Base-by-base conservation (phyloP, 1,140 invertebrate genomes). In the Mesaphorura yosii region DNA sequence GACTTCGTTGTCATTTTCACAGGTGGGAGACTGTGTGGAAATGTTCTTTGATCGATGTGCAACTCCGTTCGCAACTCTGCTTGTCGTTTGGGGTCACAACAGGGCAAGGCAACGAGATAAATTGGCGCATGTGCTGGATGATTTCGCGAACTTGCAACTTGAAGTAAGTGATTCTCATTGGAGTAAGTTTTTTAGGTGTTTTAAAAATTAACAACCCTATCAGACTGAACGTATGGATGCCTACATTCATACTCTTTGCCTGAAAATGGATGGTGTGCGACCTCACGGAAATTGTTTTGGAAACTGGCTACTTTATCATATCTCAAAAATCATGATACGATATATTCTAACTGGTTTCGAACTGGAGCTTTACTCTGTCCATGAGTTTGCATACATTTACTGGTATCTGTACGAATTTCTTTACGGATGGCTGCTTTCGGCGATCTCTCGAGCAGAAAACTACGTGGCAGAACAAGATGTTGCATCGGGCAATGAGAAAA, bases 341-440 rank as follows among this genome's bases (percentile, higher is more conserved):
- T 98, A 93, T 71, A 74, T 95, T 22, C 75, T 96, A 52, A 85
- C 88, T 47, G 93, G 93, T 0, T 90, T 98, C 64, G 92, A 97
- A 66, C 72, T 98, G 17, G 91, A 96, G 68, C 71, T 98, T 0
- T 98, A 96, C 73, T 60, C 55, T 38, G 80, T 84, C n/a, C 91
- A 95, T 67, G 93, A 98, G 73, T 96, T 89, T 71, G 83, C 92
- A 64, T 98, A 93, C 66, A 84, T 94, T 58, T 94, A 83, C 73
- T 93, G 89, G 89, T 96, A 98, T 70, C 71, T 96, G 23, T 91
- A 91, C 70, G 91, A 97, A 72, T 89, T 93, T 69, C 72, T 97
- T 3, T 95, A 90, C 67, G 87, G 86, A 10, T 96, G 91, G 86
- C 70, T 95, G 26, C 80, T 90, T 2, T 93, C 89, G 0, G 86